Conservation (phyloP, 2,888 invertebrate species). For the Ornithoptera priamus region DNA sequence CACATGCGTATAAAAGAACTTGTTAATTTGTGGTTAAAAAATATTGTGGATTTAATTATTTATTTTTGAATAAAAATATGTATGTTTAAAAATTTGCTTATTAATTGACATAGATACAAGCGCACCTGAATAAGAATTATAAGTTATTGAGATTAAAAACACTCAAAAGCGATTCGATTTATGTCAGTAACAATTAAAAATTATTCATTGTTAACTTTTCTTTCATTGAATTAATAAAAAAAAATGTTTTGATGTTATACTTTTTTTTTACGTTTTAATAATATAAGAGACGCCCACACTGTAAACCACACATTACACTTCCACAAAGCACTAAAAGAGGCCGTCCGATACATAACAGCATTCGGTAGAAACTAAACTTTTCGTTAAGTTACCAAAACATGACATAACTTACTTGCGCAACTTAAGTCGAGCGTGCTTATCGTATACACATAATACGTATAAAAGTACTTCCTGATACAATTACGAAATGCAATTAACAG, state of each 20-base stretch:
- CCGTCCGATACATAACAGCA: constrained; percentile 18
- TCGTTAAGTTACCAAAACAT: constrained; percentile 15
- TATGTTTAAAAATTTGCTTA: no score
- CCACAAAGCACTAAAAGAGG: constrained; percentile 15
- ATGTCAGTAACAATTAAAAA: no score
- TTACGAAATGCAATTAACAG: constrained; percentile 19
- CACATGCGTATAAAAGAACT: no score
- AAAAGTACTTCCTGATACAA: constrained; percentile 24
- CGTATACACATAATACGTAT: constrained; percentile 18
- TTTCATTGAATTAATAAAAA: no score
- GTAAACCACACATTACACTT: not conserved
- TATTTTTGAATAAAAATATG: no score
- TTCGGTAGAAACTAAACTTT: constrained; percentile 21
- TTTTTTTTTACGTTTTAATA: not conserved
- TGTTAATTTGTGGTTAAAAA: no score
- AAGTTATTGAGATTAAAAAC: no score
- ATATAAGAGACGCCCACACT: not conserved
- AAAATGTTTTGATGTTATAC: not conserved
- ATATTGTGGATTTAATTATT: no score
- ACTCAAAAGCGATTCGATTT: no score
- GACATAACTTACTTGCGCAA: constrained; percentile 27
- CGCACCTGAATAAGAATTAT: no score
- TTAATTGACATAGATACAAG: no score
- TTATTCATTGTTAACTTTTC: no score
- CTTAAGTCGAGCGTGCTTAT: constrained; percentile 26